These are phyloP conservation scores for Raja brachyura DNA, from an alignment of 2,113 vertebrate genomes.

Conservation along the genomic window DNA sequence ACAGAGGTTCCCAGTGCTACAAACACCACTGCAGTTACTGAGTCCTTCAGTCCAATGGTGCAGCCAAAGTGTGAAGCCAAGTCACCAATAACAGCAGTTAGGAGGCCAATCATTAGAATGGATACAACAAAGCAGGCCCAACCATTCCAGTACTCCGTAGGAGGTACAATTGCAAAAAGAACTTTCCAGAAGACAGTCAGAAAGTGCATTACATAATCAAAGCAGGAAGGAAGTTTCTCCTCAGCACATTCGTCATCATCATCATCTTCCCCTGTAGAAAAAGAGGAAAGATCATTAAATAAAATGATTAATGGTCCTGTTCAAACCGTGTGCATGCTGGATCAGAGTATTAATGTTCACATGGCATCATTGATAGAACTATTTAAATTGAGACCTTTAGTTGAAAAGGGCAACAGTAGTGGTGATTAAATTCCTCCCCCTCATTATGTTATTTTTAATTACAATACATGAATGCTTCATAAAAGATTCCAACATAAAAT, in stretches of 20 bases:
- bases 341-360: too few species aligned
- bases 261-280: constrained; percentile 58
- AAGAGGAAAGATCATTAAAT: background rate
- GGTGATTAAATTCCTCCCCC: background rate
- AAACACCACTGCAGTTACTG: constrained; percentile 88
- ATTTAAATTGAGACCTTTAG: background rate
- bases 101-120: constrained; percentile 80
- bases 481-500: background rate
- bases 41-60: constrained; percentile 91
- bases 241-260: constrained; percentile 78
- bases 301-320: background rate
- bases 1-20: constrained; percentile 88
- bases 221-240: constrained; percentile 82
- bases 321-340: background rate
- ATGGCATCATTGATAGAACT: too few species aligned
- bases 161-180: constrained; percentile 88
- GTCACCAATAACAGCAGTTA: constrained; percentile 89
- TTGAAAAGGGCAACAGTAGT: background rate
- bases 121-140: constrained; percentile 91
- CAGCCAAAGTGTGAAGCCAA: constrained; percentile 94
- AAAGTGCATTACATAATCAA: constrained; percentile 94
- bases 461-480: background rate
- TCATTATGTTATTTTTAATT: background rate
- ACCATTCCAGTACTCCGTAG: constrained; percentile 89
- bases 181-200: constrained; percentile 97